Percentiles rank a stretch among this genome's conserved stretches.
Conservation (phyloP, 2,797 vertebrate species). For the Enteromius paludinosus region DNA sequence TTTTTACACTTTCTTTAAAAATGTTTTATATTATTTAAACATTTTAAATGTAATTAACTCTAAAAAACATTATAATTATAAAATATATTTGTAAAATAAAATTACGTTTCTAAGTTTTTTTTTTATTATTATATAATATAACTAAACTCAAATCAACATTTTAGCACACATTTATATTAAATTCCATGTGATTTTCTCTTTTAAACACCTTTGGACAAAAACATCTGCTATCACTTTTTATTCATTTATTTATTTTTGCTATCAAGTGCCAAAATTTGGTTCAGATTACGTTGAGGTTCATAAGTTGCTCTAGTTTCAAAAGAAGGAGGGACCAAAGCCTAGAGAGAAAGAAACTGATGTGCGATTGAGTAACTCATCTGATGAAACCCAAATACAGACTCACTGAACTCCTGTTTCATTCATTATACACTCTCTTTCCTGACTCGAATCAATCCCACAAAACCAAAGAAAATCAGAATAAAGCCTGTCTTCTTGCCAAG, state of each 20-base stretch:
- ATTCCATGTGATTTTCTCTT: background rate
- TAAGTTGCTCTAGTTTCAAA: background rate
- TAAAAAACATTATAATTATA: background rate
- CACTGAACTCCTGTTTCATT: conserved; percentile 61
- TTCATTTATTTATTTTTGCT: background rate
- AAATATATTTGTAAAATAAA: too few relatives aligned
- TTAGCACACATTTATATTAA: background rate
- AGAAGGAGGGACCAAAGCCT: too few relatives aligned
- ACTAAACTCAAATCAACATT: too few relatives aligned
- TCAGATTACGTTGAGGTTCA: background rate
- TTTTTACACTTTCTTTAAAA: background rate
- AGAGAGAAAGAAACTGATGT: background rate
- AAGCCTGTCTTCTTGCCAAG: background rate
- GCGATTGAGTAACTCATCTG: conserved; percentile 1
- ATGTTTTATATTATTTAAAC: background rate
- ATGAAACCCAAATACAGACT: conserved; percentile 53
- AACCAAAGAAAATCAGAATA: conserved; percentile 9
- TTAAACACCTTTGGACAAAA: background rate
- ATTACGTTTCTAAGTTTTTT: too few relatives aligned
- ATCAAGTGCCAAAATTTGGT: too few relatives aligned
- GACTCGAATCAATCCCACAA: conserved; percentile 48
- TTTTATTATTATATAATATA: too few relatives aligned
- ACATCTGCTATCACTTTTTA: background rate
- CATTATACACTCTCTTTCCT: conserved; percentile 60
- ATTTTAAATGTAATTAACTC: background rate